A percentile compares a stretch with the other conserved stretches of the same genome.
Evolutionary conservation across 64 coral and sea anemone species (phyloP).

Genomic region (Montipora capricornis): DNA sequence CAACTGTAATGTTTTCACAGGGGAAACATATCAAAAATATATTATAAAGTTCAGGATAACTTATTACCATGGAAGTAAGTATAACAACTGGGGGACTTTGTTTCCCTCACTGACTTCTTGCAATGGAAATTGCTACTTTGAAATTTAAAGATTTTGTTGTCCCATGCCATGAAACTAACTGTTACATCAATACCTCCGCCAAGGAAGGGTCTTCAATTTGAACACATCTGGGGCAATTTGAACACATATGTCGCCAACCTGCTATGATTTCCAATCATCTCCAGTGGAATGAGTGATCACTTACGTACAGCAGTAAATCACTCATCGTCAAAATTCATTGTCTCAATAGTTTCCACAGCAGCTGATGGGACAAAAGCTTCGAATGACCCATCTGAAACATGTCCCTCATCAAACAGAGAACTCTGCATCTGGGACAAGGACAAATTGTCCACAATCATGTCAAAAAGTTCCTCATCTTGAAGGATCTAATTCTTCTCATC

Average conservation of each 20-base stretch:
- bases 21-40: no score
- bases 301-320: not conserved
- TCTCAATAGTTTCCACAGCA: constrained; percentile 9
- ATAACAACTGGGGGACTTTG: not conserved
- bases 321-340: not conserved
- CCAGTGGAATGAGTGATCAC: not conserved
- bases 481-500: constrained; percentile 68
- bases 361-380: constrained; percentile 36
- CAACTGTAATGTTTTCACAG: no score
- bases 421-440: constrained; percentile 58
- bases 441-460: constrained; percentile 68
- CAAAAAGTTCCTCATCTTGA: constrained; percentile 57
- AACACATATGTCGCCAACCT: not conserved
- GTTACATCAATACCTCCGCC: not conserved
- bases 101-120: not conserved
- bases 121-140: not conserved
- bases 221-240: not conserved
- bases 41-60: no score
- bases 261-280: not conserved
- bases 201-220: not conserved
- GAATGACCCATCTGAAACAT: constrained; percentile 12
- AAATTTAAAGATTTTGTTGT: not conserved
- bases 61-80: no score
- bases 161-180: not conserved
- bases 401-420: not conserved